Evolutionary conservation across 2,888 invertebrate genomes (phyloP), one percentile per base, ranked within the genome.

Genomic region (Sinopyrophorus schimmeli): DNA sequence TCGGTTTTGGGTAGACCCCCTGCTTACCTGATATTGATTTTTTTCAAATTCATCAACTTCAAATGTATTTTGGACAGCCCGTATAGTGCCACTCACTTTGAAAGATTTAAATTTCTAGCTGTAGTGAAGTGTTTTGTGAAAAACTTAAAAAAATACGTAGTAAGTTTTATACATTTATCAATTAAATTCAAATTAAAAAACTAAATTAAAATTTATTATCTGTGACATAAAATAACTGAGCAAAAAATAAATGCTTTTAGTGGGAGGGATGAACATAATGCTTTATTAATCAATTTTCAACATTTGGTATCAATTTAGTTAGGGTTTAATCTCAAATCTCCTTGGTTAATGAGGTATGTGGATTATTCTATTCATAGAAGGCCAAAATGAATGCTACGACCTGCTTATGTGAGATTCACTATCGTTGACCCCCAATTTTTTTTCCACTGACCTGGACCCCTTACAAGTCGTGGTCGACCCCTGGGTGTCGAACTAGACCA

Each of bases 311-410:
- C 50, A 60, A 53, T 57, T 59, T 59, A 31, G 58, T 58, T 11
- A 61, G 55, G n/a, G 57, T 48, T 53, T 58, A 61, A 55, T 46
- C 53, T 53, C 38, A 60, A 60, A 54, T 60, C 52, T 56, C 49
- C 52, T 54, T 49, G 56, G 38, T 30, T 38, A 47, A 40, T 55
- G 51, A 60, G 57, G 31, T 47, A n/a, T n/a, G n/a, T n/a, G n/a
- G n/a, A n/a, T n/a, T n/a, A n/a, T n/a, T n/a, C n/a, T n/a, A n/a
- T n/a, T n/a, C n/a, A n/a, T n/a, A n/a, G n/a, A n/a, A n/a, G n/a
- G n/a, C n/a, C n/a, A n/a, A n/a, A n/a, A n/a, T n/a, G n/a, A n/a
- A n/a, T n/a, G n/a, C n/a, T n/a, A n/a, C n/a, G n/a, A n/a, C n/a
- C n/a, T n/a, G n/a, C n/a, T n/a, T n/a, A n/a, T n/a, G n/a, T n/a